These are phyloP conservation scores for Rhynchophorus ferrugineus DNA, from an alignment of 1,140 invertebrate genomes.

Conservation along the genomic window DNA sequence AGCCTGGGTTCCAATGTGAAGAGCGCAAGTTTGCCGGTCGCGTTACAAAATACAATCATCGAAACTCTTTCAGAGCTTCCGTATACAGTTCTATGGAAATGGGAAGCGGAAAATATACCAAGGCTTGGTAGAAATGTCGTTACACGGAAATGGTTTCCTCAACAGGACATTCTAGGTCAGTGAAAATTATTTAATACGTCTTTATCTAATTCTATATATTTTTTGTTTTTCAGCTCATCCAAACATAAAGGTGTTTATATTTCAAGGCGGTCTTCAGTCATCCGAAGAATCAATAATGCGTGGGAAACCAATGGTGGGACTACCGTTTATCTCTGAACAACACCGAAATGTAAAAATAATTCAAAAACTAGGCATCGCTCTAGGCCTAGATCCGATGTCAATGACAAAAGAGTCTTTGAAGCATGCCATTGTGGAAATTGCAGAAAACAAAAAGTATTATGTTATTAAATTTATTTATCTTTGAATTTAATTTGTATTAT, in stretches of 20 bases:
- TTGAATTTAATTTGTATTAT: no score
- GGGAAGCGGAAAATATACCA: conserved; percentile 46
- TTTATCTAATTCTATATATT: neutral
- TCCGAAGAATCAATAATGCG: conserved; percentile 42
- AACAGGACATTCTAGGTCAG: conserved; percentile 59
- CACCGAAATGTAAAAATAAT: conserved; percentile 27
- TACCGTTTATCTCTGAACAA: conserved; percentile 39
- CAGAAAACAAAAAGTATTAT: conserved; percentile 2
- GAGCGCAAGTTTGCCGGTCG: conserved; percentile 44
- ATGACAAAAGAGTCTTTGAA: conserved; percentile 1
- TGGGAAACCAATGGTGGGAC: conserved; percentile 45
- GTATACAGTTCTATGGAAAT: conserved; percentile 51
- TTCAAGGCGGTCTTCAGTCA: conserved; percentile 46
- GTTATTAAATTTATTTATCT: neutral
- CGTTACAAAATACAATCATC: conserved; percentile 44
- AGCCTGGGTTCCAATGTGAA: conserved; percentile 49
- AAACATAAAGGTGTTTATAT: conserved; percentile 40
- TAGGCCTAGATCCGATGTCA: conserved; percentile 13
- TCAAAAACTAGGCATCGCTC: conserved; percentile 25
- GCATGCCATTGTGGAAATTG: conserved; percentile 5
- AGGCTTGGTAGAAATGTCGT: conserved; percentile 53
- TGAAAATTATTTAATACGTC: neutral
- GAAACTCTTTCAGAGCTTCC: conserved; percentile 43
- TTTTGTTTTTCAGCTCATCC: conserved; percentile 33
- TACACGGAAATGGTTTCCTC: conserved; percentile 59